A percentile compares a stretch with the other conserved stretches of the same genome.
Conservation (phyloP, 2,797 vertebrate genomes). For the Ptychadena robeensis region DNA sequence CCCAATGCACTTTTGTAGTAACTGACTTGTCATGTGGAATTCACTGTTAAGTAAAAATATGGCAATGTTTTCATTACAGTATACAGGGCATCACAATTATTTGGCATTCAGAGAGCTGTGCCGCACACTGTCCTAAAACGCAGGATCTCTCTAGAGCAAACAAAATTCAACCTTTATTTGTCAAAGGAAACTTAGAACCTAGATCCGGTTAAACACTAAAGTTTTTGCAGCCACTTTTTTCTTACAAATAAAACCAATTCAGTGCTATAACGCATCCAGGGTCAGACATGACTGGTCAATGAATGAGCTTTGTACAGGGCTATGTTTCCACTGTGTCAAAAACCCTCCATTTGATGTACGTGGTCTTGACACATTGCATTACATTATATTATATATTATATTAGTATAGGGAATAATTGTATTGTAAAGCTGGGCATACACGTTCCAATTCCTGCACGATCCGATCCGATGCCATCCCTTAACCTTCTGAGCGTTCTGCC, state of each 20-base stretch:
- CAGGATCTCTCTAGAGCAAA: conserved; percentile 5
- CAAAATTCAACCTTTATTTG: conserved; percentile 2
- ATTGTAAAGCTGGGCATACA: too few species aligned
- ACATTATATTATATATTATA: too few species aligned
- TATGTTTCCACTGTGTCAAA: too few species aligned
- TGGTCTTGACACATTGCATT: too few species aligned
- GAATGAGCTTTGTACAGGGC: background rate
- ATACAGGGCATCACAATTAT: conserved; percentile 11
- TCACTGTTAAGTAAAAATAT: conserved; percentile 12
- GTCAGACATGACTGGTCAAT: background rate
- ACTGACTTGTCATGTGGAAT: conserved; percentile 19
- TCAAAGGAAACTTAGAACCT: conserved; percentile 5
- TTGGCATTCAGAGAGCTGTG: conserved; percentile 13
- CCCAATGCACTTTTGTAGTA: conserved; percentile 27
- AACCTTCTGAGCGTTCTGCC: too few species aligned
- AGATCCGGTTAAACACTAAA: background rate
- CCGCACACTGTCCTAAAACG: conserved; percentile 6
- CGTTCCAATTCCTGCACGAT: too few species aligned
- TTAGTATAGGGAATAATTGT: too few species aligned
- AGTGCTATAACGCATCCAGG: background rate
- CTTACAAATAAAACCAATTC: background rate
- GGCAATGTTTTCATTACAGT: conserved; percentile 3
- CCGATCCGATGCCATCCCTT: too few species aligned
- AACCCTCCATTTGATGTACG: too few species aligned
- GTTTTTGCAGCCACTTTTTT: background rate